Conservation (phyloP, 2,888 invertebrate species). For the Deroplatys truncata region DNA sequence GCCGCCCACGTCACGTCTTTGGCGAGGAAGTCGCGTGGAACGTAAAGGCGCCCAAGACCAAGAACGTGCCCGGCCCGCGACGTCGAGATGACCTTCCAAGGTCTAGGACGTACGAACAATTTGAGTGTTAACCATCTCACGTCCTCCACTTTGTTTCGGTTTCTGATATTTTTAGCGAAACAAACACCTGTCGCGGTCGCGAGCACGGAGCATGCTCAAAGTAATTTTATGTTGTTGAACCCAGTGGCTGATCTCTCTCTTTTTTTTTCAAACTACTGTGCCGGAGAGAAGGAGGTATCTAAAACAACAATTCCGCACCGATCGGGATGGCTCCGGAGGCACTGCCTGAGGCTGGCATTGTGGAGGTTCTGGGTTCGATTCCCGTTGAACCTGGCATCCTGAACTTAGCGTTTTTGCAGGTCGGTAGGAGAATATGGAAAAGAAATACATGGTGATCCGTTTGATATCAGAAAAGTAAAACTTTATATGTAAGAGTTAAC, state of each 20-base stretch:
- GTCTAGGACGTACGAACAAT: background rate
- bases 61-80: slow-evolving; percentile 4
- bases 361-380: no score
- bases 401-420: no score
- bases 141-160: background rate
- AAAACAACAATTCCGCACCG: no score
- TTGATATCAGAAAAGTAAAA: no score
- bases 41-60: background rate
- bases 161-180: background rate
- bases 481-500: no score
- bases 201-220: background rate
- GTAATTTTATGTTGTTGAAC: background rate
- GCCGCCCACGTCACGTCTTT: background rate
- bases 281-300: no score
- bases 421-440: no score
- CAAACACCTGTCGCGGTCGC: background rate
- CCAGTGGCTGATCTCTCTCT: background rate
- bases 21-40: background rate
- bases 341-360: no score
- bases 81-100: background rate
- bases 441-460: no score
- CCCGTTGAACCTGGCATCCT: no score
- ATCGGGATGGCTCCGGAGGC: no score
- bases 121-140: background rate
- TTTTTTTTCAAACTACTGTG: background rate